These are phyloP conservation scores for Tiliacea aurago DNA, from an alignment of 2,888 invertebrate species.

Conservation along the genomic window DNA sequence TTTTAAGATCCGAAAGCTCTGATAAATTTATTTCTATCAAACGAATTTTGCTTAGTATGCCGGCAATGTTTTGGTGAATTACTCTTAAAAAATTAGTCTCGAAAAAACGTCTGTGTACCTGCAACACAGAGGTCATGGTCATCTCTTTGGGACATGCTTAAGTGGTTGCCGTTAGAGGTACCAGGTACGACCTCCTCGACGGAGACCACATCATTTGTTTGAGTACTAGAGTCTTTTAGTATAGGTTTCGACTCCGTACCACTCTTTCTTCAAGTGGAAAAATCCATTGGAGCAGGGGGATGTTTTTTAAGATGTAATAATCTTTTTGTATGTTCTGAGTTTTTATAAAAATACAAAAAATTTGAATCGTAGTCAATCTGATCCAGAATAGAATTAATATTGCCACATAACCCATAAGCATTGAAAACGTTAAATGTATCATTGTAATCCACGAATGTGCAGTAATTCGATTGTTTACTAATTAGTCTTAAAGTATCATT, in stretches of 20 bases:
- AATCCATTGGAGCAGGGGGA: not conserved
- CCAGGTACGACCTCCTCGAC: not conserved
- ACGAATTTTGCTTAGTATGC: not conserved
- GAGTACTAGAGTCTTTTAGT: not conserved
- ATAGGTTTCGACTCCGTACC: not conserved
- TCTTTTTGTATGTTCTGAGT: not conserved
- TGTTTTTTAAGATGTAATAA: not conserved
- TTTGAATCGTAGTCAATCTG: not conserved
- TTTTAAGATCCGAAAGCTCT: not conserved
- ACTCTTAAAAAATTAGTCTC: not conserved
- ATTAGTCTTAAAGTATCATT: no score
- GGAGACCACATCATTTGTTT: not conserved
- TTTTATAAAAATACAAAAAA: conserved; percentile 1
- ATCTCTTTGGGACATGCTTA: not conserved
- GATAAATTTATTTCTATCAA: not conserved
- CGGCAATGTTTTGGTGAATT: conserved; percentile 1
- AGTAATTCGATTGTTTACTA: not conserved
- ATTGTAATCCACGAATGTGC: not conserved
- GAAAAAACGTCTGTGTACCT: not conserved
- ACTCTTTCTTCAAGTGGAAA: not conserved
- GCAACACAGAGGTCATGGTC: not conserved
- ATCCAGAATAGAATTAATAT: not conserved
- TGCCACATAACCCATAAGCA: not conserved
- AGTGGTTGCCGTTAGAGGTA: not conserved
- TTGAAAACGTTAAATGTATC: not conserved